Base-by-base conservation (phyloP, 1,140 invertebrate genomes). In the Pentalonia nigronervosa region DNA sequence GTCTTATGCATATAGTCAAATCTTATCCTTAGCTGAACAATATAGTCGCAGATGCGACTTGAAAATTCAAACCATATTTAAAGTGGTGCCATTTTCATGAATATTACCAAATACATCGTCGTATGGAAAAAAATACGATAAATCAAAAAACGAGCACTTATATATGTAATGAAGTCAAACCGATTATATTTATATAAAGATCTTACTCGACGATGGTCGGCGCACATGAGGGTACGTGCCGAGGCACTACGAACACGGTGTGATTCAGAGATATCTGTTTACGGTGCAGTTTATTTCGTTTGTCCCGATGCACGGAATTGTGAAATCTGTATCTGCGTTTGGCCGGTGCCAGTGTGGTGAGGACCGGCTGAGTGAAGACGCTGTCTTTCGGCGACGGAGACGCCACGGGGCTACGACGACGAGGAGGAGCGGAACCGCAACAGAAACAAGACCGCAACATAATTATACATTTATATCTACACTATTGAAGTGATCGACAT, bases 251-350 rank as follows among this genome's bases (percentile, higher is more conserved):
- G 25, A 86, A 93, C 25, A 93, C 30, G n/a, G 91, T 93, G 48
- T 86, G 81, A 36, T 86, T 93, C 8, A 86, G 20, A 30, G 56
- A 90, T 45, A 41, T 86, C 56, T 67, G 34, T 45, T 30, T 86
- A 41, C 48, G 81, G 34, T 93, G 86, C 14, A 76, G 6, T 86
- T 92, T 92, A 25, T 45, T 45, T 34, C 48, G 41, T 20, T 86
- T 81, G 3, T 56, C 20, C 45, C 81, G 30, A 0, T 76, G n/a
- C n/a, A 92, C 34, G 20, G 81, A 81, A 30, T 48, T 56, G 34
- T 93, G 91, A 84, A 93, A 93, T 84, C 48, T 50, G 23, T 93
- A 93, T 48, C 45, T 81, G 23, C 91, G 81, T 93, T 84, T 93
- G 25, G 48, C 17, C 50, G 81, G 4, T 17, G 45, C 17, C 7